Base-by-base conservation (phyloP, 1,140 invertebrate species). In the Musca vetustissima region DNA sequence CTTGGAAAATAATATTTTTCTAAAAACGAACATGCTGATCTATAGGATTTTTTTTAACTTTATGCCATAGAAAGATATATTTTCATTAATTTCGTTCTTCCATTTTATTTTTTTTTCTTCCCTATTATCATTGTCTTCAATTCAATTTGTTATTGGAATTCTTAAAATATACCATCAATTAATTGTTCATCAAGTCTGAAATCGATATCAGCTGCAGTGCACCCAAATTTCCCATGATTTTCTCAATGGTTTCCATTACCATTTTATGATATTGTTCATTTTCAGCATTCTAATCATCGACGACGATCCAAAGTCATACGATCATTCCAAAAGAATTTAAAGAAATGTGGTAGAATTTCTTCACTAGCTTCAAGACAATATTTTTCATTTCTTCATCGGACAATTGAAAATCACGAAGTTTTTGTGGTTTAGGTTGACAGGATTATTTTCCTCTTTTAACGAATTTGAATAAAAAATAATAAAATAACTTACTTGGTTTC, bases 361-460 rank as follows among this genome's bases (percentile, higher is more conserved):
- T 99, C n/a, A 99, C 98, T 70, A 99, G 95, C 87, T 99, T 99
- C 48, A 99, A 86, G 1, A 99, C 98, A 85, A 99, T 99, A 82
- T 99, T 99, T 82, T 99, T 99, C 98, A 99, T 99, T 88, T 99
- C 98, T 85, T 99, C 98, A 85, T 99, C 98, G 2, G 98, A 98
- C 55, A 97, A 99, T 83, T 98, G 96, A 83, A 99, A 99, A 85
- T 99, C 98, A 84, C 98, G 89, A 78, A 99, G n/a, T n/a, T n/a
- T n/a, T n/a, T n/a, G n/a, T n/a, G n/a, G n/a, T n/a, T n/a, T n/a
- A n/a, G n/a, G n/a, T n/a, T n/a, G n/a, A n/a, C n/a, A n/a, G n/a
- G n/a, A n/a, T n/a, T n/a, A n/a, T n/a, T n/a, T n/a, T n/a, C n/a
- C n/a, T n/a, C n/a, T n/a, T n/a, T n/a, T n/a, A n/a, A n/a, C n/a